Base-by-base conservation (phyloP, 2,113 vertebrate species). In the Seriola rivoliana region DNA sequence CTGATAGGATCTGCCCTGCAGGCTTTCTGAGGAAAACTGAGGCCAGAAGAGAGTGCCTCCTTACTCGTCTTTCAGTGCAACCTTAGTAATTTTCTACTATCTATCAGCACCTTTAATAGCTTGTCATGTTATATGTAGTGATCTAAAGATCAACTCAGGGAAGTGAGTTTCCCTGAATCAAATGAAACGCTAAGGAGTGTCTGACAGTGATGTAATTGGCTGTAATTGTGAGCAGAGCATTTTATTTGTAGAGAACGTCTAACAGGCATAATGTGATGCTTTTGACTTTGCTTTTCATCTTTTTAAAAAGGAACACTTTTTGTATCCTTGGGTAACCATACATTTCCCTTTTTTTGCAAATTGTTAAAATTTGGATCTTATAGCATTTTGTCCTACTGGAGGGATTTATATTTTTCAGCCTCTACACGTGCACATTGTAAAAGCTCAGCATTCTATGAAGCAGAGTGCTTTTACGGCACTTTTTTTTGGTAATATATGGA, bases 401-500 rank as follows among this genome's bases (percentile, higher is more conserved):
- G 25, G 23, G 46, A 71, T 54, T 85, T 82, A 70, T 66, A 48
- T 29, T 72, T 79, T 90, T 83, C 42, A 29, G 42, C 69, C 34
- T 69, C 84, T 68, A 1, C 0, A 59, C 57, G 16, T 59, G 55
- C 12, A 40, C 48, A 80, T 70, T 67, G 40, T 81, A 71, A 91
- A 91, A 81, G 74, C 76, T 74, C 13, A 42, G 63, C 55, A 57
- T 77, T 66, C 67, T 85, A 57, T 78, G 81, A 78, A 21, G 65
- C 72, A 75, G 73, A 87, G 86, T 87, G 87, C 83, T 90, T 91
- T 93, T 75, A 52, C 82, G 79, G 81, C 78, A 78, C 65, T 85
- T 67, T 90, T 89, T 89, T 89, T 89, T 89, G 80, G 74, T 69
- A 92, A 91, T 93, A 91, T 88, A 91, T 88, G 78, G 70, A 80